These are phyloP conservation scores for Sebastes baramenuke DNA, from an alignment of 2,797 vertebrate genomes.

Conservation along the genomic window DNA sequence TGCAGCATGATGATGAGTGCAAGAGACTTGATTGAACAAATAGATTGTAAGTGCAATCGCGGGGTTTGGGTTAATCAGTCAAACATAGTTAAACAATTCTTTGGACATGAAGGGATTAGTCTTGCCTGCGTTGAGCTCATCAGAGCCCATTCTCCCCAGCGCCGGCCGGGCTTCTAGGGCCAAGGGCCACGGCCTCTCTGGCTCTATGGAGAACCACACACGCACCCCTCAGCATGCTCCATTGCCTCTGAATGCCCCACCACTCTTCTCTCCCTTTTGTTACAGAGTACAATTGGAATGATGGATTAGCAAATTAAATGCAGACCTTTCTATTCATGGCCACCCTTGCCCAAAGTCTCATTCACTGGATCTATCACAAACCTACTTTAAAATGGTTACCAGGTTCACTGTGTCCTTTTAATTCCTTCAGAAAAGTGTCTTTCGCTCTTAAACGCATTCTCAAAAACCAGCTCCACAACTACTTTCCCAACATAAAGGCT, in stretches of 20 bases:
- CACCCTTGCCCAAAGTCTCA: slow-evolving; percentile 61
- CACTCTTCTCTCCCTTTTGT: slow-evolving; percentile 74
- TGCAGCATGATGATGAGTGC: slow-evolving; percentile 52
- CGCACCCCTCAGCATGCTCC: slow-evolving; percentile 74
- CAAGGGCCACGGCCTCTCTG: slow-evolving; percentile 72
- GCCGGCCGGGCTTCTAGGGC: slow-evolving; percentile 67
- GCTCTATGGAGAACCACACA: slow-evolving; percentile 72
- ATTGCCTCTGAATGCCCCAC: slow-evolving; percentile 74
- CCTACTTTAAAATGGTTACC: slow-evolving; percentile 47
- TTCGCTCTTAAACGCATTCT: slow-evolving; percentile 20
- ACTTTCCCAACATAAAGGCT: slow-evolving; percentile 17
- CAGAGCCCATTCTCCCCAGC: slow-evolving; percentile 71
- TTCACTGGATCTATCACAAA: slow-evolving; percentile 60
- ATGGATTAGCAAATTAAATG: slow-evolving; percentile 83
- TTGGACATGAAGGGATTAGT: slow-evolving; percentile 81
- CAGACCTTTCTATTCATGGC: slow-evolving; percentile 73
- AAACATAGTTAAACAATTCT: slow-evolving; percentile 80
- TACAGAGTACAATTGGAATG: slow-evolving; percentile 73
- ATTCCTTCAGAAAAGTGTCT: slow-evolving; percentile 34
- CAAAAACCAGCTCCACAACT: not conserved
- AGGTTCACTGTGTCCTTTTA: slow-evolving; percentile 45
- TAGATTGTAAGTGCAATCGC: slow-evolving; percentile 75
- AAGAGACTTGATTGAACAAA: slow-evolving; percentile 73
- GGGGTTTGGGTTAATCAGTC: slow-evolving; percentile 80
- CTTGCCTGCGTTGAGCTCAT: slow-evolving; percentile 74